These are phyloP conservation scores for Sturnira hondurensis DNA, from an alignment of 2,113 vertebrate species.

Conservation along the genomic window DNA sequence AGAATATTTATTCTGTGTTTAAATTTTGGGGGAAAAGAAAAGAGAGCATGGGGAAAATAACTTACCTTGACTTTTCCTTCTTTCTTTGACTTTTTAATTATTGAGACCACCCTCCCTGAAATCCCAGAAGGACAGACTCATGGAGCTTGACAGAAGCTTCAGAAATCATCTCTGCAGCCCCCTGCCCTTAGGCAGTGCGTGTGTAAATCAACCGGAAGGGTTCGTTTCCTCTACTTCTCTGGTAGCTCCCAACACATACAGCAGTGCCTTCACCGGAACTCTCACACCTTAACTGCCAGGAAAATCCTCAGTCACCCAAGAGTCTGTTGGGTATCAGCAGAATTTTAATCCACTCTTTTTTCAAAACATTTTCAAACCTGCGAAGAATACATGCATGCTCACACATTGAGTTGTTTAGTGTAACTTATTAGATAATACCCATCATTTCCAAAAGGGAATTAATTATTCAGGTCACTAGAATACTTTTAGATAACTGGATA, in stretches of 20 bases:
- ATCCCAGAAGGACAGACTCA: constrained; percentile 15
- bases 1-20: neutral
- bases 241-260: neutral
- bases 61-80: neutral
- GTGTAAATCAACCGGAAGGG: neutral
- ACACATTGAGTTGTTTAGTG: neutral
- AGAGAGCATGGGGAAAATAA: neutral
- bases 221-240: neutral
- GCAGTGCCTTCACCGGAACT: neutral
- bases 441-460: neutral
- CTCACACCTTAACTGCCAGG: neutral
- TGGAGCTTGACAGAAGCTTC: constrained; percentile 48
- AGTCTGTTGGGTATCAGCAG: neutral
- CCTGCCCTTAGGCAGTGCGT: neutral
- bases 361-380: neutral
- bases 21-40: neutral
- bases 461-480: neutral
- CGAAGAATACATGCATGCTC: neutral
- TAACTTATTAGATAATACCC: neutral
- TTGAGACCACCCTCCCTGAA: constrained; percentile 4
- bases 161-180: neutral
- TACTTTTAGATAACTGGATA: neutral
- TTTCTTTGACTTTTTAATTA: constrained; percentile 7
- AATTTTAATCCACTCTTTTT: neutral
- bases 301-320: neutral